These are phyloP conservation scores for Rotaria macrura DNA, from an alignment of 2,888 invertebrate genomes.

Conservation along the genomic window DNA sequence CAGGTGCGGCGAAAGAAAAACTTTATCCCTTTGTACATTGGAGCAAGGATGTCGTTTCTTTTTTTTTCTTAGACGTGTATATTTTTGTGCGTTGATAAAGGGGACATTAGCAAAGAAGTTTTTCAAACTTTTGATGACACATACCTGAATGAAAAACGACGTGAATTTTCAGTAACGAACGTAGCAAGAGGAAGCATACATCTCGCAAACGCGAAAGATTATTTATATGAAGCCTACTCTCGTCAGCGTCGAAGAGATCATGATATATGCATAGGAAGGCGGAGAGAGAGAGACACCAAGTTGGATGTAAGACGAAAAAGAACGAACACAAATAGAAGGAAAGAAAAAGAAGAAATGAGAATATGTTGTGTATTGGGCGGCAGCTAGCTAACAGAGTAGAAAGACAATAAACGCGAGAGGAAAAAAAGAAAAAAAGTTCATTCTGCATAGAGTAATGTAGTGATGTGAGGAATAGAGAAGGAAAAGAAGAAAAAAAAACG, in stretches of 20 bases:
- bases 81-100: not conserved
- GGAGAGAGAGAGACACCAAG: not conserved
- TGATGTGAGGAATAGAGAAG: not conserved
- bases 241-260: conserved; percentile 12
- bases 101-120: not conserved
- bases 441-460: not conserved
- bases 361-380: not conserved
- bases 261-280: not conserved
- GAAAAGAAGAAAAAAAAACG: not conserved
- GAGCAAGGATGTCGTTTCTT: not conserved
- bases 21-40: not conserved
- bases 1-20: not conserved
- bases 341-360: not conserved
- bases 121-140: not conserved
- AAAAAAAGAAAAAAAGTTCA: not conserved
- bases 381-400: not conserved
- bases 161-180: not conserved
- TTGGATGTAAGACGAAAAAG: not conserved
- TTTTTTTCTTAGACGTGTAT: not conserved
- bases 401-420: not conserved
- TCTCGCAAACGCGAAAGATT: not conserved
- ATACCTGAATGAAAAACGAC: not conserved
- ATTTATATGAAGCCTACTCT: not conserved
- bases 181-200: not conserved
- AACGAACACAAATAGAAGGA: not conserved